A percentile compares a stretch with the other conserved stretches of the same genome.
These are phyloP conservation scores for Drosophila sulfurigaster DNA, from an alignment of 1,140 invertebrate genomes.

Conservation along the genomic window DNA sequence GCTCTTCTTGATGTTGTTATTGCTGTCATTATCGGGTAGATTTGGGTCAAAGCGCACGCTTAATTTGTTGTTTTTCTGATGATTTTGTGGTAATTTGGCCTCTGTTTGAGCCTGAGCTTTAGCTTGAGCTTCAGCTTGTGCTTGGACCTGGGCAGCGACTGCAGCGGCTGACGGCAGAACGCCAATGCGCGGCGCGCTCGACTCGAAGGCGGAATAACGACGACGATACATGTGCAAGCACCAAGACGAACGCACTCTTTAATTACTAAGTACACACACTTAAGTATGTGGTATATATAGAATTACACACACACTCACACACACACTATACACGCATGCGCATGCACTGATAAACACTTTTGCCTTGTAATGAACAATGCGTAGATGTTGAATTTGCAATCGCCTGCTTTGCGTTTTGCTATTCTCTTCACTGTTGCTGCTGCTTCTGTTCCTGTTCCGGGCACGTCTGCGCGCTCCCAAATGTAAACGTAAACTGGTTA, in stretches of 20 bases:
- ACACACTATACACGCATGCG: conserved; percentile 30
- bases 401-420: conserved; percentile 32
- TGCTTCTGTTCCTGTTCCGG: conserved; percentile 45
- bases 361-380: conserved; percentile 43
- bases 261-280: conserved; percentile 12
- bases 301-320: conserved; percentile 11
- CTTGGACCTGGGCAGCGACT: conserved; percentile 7
- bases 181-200: conserved; percentile 73
- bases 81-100: conserved; percentile 45
- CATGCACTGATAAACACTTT: conserved; percentile 40
- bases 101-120: conserved; percentile 37
- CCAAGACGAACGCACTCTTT: conserved; percentile 15
- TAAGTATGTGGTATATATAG: conserved; percentile 21
- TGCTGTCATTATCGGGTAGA: conserved; percentile 71
- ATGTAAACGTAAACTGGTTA: conserved; percentile 78
- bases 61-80: conserved; percentile 48
- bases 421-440: conserved; percentile 20
- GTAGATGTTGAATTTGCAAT: conserved; percentile 41
- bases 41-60: conserved; percentile 79
- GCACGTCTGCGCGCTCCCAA: conserved; percentile 72
- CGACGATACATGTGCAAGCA: conserved; percentile 76
- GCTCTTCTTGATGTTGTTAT: conserved; percentile 56
- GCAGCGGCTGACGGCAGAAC: conserved; percentile 59
- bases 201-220: conserved; percentile 78
- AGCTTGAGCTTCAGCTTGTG: conserved; percentile 8